Conservation (phyloP, 2,888 invertebrate species). For the Ganaspis brasiliensis region DNA sequence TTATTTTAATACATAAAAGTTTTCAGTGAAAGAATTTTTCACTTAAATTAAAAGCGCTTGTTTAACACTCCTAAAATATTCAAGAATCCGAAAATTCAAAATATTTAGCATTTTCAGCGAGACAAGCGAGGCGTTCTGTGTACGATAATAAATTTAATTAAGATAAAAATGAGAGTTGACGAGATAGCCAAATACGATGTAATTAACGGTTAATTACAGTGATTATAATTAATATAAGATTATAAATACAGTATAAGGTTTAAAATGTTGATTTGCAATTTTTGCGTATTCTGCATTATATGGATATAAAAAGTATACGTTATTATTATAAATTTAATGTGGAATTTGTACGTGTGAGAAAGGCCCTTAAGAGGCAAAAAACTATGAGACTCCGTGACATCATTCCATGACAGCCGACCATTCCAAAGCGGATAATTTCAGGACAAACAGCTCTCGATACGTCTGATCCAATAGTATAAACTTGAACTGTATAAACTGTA, state of each 20-base stretch:
- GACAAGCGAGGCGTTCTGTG: not conserved
- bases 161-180: slow-evolving; percentile 22
- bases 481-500: slow-evolving; percentile 62
- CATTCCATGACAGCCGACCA: slow-evolving; percentile 79
- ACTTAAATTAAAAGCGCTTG: no score
- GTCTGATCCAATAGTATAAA: slow-evolving; percentile 74
- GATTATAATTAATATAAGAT: slow-evolving; percentile 49
- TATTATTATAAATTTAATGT: slow-evolving; percentile 17
- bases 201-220: slow-evolving; percentile 65
- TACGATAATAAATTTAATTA: slow-evolving; percentile 16
- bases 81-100: not conserved
- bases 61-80: no score
- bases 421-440: slow-evolving; percentile 74
- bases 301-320: slow-evolving; percentile 7
- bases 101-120: not conserved
- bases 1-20: no score
- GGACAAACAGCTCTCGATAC: slow-evolving; percentile 75
- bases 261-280: not conserved
- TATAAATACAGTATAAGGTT: not conserved
- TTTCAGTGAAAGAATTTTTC: no score
- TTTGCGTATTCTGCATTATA: not conserved
- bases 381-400: slow-evolving; percentile 77
- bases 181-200: slow-evolving; percentile 69
- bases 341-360: slow-evolving; percentile 31
- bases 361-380: slow-evolving; percentile 25